phyloP scores from a whole-genome alignment of 2,113 vertebrate genomes.

The Scatophagus argus region DNA sequence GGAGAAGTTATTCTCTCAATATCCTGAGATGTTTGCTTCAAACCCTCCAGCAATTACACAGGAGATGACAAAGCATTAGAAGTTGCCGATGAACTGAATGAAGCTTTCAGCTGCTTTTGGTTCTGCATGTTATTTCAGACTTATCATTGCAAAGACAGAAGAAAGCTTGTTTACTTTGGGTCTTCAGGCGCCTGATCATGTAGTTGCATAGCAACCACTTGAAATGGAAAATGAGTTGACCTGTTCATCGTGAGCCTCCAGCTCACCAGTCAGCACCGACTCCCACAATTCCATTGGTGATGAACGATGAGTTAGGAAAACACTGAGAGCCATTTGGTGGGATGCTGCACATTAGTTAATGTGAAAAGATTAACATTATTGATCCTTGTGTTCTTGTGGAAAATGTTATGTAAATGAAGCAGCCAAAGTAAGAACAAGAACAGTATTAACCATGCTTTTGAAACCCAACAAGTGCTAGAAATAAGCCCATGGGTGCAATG shows the following conservation, averaged over 20 bases:
- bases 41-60: slow-evolving; percentile 16
- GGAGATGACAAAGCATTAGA: slow-evolving; percentile 22
- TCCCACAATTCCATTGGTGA: slow-evolving; percentile 35
- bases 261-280: slow-evolving; percentile 30
- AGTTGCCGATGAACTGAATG: not conserved
- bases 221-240: slow-evolving; percentile 59
- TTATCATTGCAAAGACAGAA: slow-evolving; percentile 47
- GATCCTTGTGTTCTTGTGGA: not conserved
- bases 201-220: slow-evolving; percentile 74
- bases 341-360: slow-evolving; percentile 6
- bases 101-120: slow-evolving; percentile 41
- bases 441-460: not conserved
- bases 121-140: slow-evolving; percentile 28
- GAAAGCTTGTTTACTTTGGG: slow-evolving; percentile 62
- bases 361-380: not conserved
- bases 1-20: not conserved
- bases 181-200: slow-evolving; percentile 34
- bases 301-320: slow-evolving; percentile 16
- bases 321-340: not conserved
- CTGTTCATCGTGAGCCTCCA: slow-evolving; percentile 43
- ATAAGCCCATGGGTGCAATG: not conserved
- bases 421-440: not conserved
- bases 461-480: not conserved
- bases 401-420: not conserved
- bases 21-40: slow-evolving; percentile 33